Evolutionary conservation across 2,888 invertebrate genomes (phyloP), one percentile per base, ranked within the genome.

Genomic region (Eupeodes latifasciatus): DNA sequence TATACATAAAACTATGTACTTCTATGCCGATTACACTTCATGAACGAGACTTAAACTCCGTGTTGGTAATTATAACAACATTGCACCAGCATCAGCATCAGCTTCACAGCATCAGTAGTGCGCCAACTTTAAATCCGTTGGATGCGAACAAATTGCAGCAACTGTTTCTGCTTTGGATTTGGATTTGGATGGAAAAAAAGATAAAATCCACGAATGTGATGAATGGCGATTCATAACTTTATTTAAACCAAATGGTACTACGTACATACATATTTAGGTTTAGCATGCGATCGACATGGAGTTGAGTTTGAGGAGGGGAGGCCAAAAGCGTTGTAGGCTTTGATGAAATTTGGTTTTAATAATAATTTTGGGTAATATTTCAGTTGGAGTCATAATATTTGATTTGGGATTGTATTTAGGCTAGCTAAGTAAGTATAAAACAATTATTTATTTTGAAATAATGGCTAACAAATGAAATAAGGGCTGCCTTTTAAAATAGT

Each of bases 71-170:
- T 85, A 85, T 78, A 67, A 74, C 34, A 75, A 59, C 57, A 71
- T 49, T 71, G 44, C 19, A 47, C 40, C 62, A 40, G 16, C 62
- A 40, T 14, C 61, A 40, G 19, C 12, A 16, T 9, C 16, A 40
- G 9, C 40, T 6, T 9, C 53, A 7, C 53, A 14, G n/a, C 53
- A 53, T n/a, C 53, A 40, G 11, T 16, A 64, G 64, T 64, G 19
- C 40, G 19, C 44, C 40, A 47, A 36, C 34, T 34, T 55, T 57
- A 51, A 55, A 49, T 62, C 66, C 67, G 85, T 5, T 79, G 74
- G 34, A 79, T 57, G 75, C 82, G 44, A 59, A 86, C 81, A 85
- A 85, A 81, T 85, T 85, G 81, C 77, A 81, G 81, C 81, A 85
- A 81, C 81, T 81, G 85, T 81, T 85, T 81, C 66, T 19, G 61